phyloP scores from a whole-genome alignment of 2,888 invertebrate species.

The Drosophila colorata region DNA sequence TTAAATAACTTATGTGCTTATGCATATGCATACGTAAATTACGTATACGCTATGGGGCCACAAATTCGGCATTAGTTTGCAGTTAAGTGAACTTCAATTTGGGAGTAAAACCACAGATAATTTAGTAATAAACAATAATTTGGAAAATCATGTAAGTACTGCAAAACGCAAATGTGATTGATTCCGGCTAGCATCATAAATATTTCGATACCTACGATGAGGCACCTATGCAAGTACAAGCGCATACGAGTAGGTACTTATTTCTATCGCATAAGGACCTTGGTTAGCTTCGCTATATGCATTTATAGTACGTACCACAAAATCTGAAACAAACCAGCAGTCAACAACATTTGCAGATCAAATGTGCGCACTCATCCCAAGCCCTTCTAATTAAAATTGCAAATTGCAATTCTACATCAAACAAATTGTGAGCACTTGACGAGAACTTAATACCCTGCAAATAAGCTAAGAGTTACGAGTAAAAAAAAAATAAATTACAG shows the following conservation, averaged over 20 bases:
- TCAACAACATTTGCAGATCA: conserved; percentile 39
- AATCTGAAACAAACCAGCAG: neutral
- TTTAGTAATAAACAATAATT: conserved; percentile 29
- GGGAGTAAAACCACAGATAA: conserved; percentile 9
- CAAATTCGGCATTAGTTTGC: conserved; percentile 5
- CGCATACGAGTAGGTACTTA: conserved; percentile 1
- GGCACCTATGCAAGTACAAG: conserved; percentile 3
- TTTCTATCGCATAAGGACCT: conserved; percentile 1
- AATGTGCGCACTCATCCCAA: conserved; percentile 30
- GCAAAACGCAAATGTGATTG: conserved; percentile 13
- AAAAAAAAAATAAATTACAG: no score
- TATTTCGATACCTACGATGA: conserved; percentile 12
- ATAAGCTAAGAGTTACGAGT: no score
- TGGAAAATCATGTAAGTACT: conserved; percentile 19
- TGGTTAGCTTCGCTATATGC: neutral
- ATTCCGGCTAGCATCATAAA: conserved; percentile 4
- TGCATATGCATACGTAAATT: neutral
- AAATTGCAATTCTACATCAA: conserved; percentile 31
- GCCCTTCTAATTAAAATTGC: conserved; percentile 17
- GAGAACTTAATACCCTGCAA: neutral
- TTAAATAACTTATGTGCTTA: neutral
- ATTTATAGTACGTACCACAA: neutral
- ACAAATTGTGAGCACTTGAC: neutral
- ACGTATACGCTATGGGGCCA: conserved; percentile 26
- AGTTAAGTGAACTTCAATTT: conserved; percentile 25